These are phyloP conservation scores for Dasyurus viverrinus DNA, from an alignment of 2,113 vertebrate genomes.

Conservation along the genomic window DNA sequence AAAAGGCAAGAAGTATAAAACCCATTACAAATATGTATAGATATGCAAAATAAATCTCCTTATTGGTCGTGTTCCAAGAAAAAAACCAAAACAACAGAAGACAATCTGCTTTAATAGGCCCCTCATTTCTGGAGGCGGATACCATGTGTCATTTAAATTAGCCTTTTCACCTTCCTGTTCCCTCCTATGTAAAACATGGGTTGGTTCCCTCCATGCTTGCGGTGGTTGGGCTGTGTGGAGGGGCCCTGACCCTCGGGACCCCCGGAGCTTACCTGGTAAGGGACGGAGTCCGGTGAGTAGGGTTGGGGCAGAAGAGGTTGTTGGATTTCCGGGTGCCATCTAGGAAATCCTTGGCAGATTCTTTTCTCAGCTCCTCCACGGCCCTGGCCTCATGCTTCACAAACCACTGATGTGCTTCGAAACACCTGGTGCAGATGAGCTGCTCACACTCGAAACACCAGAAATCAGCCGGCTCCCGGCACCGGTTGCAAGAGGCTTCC, in stretches of 20 bases:
- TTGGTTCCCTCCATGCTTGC: background rate
- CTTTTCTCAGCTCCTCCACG: slow-evolving; percentile 69
- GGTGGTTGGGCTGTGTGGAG: too few species aligned
- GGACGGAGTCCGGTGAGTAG: slow-evolving; percentile 54
- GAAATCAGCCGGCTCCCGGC: slow-evolving; percentile 13
- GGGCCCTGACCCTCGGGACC: background rate
- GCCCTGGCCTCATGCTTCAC: slow-evolving; percentile 78
- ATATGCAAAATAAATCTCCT: background rate
- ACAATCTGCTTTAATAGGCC: background rate
- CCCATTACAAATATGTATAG: background rate
- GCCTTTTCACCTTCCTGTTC: background rate
- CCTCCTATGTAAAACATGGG: background rate
- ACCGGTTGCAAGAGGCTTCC: slow-evolving; percentile 61
- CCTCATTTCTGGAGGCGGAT: background rate
- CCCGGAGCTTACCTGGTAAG: slow-evolving; percentile 65
- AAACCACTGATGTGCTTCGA: slow-evolving; percentile 83
- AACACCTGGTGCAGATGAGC: slow-evolving; percentile 79
- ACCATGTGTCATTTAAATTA: background rate
- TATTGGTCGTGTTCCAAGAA: background rate
- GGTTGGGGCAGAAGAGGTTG: slow-evolving; percentile 82
- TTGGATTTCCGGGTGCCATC: slow-evolving; percentile 68
- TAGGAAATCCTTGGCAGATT: slow-evolving; percentile 73
- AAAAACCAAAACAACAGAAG: background rate
- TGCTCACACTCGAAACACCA: slow-evolving; percentile 84
- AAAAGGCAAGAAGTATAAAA: background rate